A percentile compares a stretch with the other conserved stretches of the same genome.
These are phyloP conservation scores for Porites rus DNA, from an alignment of 92 coral and sea anemone genomes.

Conservation along the genomic window DNA sequence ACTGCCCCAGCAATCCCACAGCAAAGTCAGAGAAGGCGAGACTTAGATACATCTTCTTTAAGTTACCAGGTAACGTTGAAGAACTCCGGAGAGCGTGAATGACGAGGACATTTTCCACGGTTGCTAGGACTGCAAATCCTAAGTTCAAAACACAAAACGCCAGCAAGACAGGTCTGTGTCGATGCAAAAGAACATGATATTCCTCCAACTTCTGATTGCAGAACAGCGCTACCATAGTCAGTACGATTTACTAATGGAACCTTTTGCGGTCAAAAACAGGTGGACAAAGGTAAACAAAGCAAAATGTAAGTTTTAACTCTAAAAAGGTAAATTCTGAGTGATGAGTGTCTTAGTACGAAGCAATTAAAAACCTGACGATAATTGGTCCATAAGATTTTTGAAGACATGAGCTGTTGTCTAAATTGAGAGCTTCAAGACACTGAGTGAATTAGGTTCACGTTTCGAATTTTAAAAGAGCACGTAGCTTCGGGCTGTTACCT, in stretches of 20 bases:
- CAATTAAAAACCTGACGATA: too few species aligned
- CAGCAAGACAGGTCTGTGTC: neutral
- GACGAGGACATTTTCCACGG: slow-evolving; percentile 22
- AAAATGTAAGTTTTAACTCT: too few species aligned
- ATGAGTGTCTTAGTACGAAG: too few species aligned
- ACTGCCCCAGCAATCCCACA: slow-evolving; percentile 35
- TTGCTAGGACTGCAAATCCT: slow-evolving; percentile 18
- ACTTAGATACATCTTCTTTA: slow-evolving; percentile 27
- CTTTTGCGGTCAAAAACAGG: too few species aligned
- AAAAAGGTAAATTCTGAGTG: too few species aligned
- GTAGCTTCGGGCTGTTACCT: too few species aligned
- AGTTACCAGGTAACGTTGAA: slow-evolving; percentile 31
- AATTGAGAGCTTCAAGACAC: too few species aligned
- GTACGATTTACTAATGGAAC: neutral
- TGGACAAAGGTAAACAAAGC: too few species aligned
- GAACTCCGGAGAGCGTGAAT: slow-evolving; percentile 32
- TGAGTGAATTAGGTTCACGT: too few species aligned
- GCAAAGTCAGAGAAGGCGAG: slow-evolving; percentile 35
- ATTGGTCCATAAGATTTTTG: too few species aligned
- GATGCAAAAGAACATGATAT: neutral
- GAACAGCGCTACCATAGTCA: neutral
- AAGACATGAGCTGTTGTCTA: too few species aligned
- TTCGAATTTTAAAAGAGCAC: too few species aligned
- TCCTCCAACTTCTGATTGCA: neutral
- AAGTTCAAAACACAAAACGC: slow-evolving; percentile 19